Conservation (phyloP, 2,113 vertebrate species). For the Caranx melampygus region DNA sequence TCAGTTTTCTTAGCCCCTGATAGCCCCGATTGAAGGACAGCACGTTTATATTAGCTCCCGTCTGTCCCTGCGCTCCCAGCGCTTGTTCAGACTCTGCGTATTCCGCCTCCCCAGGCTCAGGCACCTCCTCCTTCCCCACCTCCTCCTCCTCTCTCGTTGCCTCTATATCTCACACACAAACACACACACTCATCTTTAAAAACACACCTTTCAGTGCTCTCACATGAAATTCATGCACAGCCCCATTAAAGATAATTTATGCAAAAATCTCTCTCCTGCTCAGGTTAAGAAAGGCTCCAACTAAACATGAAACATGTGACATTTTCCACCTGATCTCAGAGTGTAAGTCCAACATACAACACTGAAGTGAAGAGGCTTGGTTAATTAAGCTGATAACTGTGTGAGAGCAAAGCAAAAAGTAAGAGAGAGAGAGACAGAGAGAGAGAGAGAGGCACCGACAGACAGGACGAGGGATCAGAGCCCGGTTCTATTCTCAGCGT, state of each 20-base stretch:
- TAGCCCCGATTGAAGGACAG: conserved; percentile 74
- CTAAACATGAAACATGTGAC: background rate
- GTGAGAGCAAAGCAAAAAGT: background rate
- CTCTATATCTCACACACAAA: background rate
- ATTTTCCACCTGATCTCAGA: background rate
- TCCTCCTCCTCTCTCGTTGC: background rate
- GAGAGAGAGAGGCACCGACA: conserved; percentile 9
- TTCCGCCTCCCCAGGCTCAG: conserved; percentile 51
- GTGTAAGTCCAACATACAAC: too few species aligned
- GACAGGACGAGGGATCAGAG: conserved; percentile 39
- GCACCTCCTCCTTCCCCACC: conserved; percentile 58
- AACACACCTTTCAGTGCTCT: background rate
- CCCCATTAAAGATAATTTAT: background rate
- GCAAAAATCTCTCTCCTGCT: background rate
- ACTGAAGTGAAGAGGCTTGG: background rate
- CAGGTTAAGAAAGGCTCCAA: background rate
- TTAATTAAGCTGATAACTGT: conserved; percentile 8
- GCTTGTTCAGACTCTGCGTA: conserved; percentile 44
- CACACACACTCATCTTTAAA: background rate
- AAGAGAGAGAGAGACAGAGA: background rate
- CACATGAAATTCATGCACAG: background rate
- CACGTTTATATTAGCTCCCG: conserved; percentile 76
- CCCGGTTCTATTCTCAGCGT: conserved; percentile 60
- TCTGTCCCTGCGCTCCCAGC: conserved; percentile 55
- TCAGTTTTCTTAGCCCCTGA: conserved; percentile 70